Evolutionary conservation across 2,888 invertebrate genomes (phyloP), one percentile per base, ranked within the genome.

Genomic region (Drosophila gaucha): DNA sequence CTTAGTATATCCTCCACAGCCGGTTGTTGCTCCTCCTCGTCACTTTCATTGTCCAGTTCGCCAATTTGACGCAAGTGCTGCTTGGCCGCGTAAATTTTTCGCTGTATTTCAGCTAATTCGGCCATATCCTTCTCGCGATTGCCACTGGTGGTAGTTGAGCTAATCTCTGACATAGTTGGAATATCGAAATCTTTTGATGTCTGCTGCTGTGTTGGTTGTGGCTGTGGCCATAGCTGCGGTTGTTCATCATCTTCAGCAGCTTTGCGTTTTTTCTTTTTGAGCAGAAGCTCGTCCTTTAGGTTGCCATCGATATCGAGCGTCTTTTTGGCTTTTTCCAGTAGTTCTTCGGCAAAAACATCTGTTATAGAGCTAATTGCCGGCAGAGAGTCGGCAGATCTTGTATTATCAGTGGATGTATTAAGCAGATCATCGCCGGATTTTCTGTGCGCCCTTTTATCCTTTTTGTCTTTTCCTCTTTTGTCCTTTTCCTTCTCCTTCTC

Each of bases 1-100:
- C 94, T 95, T 31, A 94, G 91, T 86, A 94, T 94, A 89, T 95
- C 95, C 72, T 94, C 94, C 89, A 94, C 94, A 68, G 94, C 94
- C 5, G 94, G 93, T 3, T 63, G 64, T 1, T 52, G 51, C 2
- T 43, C 54, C 22, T 70, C 69, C 2, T 55, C 74, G 0, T 84
- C 82, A 18, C 85, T 87, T 3, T 84, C 88, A 22, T 87, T 89
- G 6, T 82, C 89, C 3, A 91, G 68, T 49, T 93, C 88, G 6
- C 93, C 93, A 60, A 93, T 87, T 57, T 93, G 90, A 51, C 92
- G 93, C 52, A 94, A 78, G 68, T 93, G 92, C 70, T 92, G 93
- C 80, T 93, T 93, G 9, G 93, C 93, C 56, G 90, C 93, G 75
- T 91, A 92, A 51, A 95, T 95, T 90, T 94, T 94, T 69, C 93